Conservation (phyloP, 2,888 invertebrate species). For the Amiota minor region DNA sequence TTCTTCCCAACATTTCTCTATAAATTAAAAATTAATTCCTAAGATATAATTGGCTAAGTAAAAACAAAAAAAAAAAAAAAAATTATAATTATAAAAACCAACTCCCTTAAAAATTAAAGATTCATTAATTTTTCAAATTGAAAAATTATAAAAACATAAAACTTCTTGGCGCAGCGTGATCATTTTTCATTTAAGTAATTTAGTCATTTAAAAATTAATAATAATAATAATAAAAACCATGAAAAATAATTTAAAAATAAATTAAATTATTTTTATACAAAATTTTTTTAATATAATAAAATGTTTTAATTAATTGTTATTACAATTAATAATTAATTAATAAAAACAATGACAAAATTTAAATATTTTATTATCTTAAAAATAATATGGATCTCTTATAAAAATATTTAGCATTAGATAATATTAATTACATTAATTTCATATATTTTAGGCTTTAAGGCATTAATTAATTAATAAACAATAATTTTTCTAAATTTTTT, state of each 20-base stretch:
- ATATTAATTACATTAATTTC: too few relatives aligned
- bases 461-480: slow-evolving; percentile 2
- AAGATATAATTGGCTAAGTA: slow-evolving; percentile 14
- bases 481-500: slow-evolving; percentile 35
- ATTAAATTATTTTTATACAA: slow-evolving; percentile 12
- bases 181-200: slow-evolving; percentile 38
- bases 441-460: slow-evolving; percentile 21
- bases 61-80: slow-evolving; percentile 7
- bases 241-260: background rate
- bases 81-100: slow-evolving; percentile 20
- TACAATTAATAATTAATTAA: slow-evolving; percentile 56
- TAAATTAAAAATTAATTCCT: slow-evolving; percentile 10
- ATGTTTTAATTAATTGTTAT: slow-evolving; percentile 40
- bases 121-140: background rate
- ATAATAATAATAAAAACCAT: background rate
- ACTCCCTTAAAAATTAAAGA: slow-evolving; percentile 12
- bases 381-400: slow-evolving; percentile 59
- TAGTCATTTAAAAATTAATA: slow-evolving; percentile 4
- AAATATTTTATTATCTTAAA: slow-evolving; percentile 40
- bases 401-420: too few relatives aligned
- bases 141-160: too few relatives aligned
- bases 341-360: too few relatives aligned
- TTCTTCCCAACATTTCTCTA: background rate
- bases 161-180: slow-evolving; percentile 66
- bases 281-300: background rate